Evolutionary conservation across 2,113 vertebrate species (phyloP).

Genomic region (Callithrix jacchus): DNA sequence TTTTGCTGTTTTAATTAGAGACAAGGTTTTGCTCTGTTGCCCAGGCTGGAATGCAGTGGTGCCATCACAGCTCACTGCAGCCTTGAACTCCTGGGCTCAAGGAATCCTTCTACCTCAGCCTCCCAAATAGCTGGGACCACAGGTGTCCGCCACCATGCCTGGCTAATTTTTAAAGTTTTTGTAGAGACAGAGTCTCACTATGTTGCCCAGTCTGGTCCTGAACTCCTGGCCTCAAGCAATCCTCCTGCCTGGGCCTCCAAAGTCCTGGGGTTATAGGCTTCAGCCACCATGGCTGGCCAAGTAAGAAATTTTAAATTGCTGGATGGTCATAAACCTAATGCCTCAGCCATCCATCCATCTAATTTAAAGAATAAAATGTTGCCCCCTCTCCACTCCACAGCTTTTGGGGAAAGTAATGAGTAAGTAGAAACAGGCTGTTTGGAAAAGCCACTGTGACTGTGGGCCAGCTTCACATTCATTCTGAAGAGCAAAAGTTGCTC

Average conservation of each 20-base stretch:
- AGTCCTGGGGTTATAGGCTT: too few species aligned
- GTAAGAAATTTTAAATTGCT: not conserved
- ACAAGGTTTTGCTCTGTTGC: not conserved
- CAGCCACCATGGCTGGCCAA: not conserved
- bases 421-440: not conserved
- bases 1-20: not conserved
- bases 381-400: not conserved
- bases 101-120: not conserved
- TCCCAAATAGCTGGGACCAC: not conserved
- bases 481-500: not conserved
- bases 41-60: not conserved
- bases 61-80: too few species aligned
- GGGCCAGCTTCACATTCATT: not conserved
- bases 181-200: not conserved
- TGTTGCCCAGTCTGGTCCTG: not conserved
- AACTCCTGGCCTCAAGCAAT: too few species aligned
- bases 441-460: not conserved
- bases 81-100: not conserved
- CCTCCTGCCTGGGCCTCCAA: too few species aligned
- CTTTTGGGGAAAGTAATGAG: not conserved
- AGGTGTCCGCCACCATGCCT: not conserved
- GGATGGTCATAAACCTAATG: not conserved
- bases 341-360: not conserved
- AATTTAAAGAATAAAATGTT: not conserved
- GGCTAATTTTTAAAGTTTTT: too few species aligned